Evolutionary conservation across 2,797 vertebrate species (phyloP).

Genomic region (Cyclopterus lumpus): DNA sequence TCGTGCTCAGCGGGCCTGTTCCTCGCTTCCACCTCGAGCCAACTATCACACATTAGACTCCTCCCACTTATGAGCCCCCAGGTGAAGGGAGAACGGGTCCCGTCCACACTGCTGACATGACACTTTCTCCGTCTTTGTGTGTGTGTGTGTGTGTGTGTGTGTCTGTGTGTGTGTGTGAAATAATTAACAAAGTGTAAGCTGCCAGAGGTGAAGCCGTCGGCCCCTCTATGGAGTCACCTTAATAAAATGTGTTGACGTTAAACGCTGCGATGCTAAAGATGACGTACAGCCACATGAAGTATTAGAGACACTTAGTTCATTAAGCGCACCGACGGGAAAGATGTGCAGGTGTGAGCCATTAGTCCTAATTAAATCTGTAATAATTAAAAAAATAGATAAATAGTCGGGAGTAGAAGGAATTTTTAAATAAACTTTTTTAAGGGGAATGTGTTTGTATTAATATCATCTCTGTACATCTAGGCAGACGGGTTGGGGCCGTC

Average conservation of each 20-base stretch:
- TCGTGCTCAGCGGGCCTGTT: constrained; percentile 40
- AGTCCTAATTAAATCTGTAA: constrained; percentile 28
- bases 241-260: constrained; percentile 45
- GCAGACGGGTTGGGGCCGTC: too few species aligned
- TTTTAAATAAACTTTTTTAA: too few species aligned
- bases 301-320: constrained; percentile 55
- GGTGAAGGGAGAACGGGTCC: background rate
- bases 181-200: too few species aligned
- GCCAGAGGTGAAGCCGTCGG: background rate
- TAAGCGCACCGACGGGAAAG: constrained; percentile 41
- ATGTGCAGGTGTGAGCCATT: constrained; percentile 32
- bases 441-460: background rate
- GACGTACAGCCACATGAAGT: constrained; percentile 44
- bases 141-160: too few species aligned
- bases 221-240: constrained; percentile 34
- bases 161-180: background rate
- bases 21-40: constrained; percentile 43
- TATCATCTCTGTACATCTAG: background rate
- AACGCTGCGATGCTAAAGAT: constrained; percentile 34
- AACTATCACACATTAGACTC: constrained; percentile 50
- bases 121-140: background rate
- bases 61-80: constrained; percentile 3
- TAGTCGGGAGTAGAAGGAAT: background rate
- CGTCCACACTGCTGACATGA: background rate
- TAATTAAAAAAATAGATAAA: constrained; percentile 35